phyloP scores from a whole-genome alignment of 2,888 invertebrate genomes.

The Timema podura region DNA sequence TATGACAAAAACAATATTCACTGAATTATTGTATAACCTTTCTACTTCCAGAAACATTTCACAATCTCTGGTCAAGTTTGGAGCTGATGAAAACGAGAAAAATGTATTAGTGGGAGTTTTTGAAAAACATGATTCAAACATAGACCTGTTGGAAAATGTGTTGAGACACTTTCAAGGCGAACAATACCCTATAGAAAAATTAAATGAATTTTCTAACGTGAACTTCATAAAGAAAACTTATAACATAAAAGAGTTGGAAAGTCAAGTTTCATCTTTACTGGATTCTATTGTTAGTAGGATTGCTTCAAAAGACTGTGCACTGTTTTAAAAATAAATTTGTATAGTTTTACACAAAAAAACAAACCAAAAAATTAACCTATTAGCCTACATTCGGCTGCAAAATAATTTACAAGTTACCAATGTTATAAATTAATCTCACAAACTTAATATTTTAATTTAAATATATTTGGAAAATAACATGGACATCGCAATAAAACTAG shows the following conservation, averaged over 20 bases:
- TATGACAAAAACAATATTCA: slow-evolving; percentile 58
- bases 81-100: slow-evolving; percentile 50
- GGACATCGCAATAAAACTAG: no score
- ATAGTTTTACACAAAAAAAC: no score
- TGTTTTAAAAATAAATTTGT: no score
- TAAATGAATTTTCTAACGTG: slow-evolving; percentile 49
- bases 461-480: no score
- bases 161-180: slow-evolving; percentile 54
- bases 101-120: slow-evolving; percentile 49
- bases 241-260: slow-evolving; percentile 54
- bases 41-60: slow-evolving; percentile 66
- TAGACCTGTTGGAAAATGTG: slow-evolving; percentile 40
- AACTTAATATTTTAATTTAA: no score
- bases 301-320: slow-evolving; percentile 52
- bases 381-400: no score
- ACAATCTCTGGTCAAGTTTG: slow-evolving; percentile 62
- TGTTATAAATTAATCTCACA: no score
- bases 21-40: slow-evolving; percentile 65
- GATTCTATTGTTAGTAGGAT: slow-evolving; percentile 64
- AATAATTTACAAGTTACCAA: no score
- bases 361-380: no score
- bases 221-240: slow-evolving; percentile 55
- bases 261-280: slow-evolving; percentile 46
- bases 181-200: slow-evolving; percentile 47
- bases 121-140: slow-evolving; percentile 39